Evolutionary conservation across 2,888 invertebrate genomes (phyloP), one percentile per base, ranked within the genome.

Genomic region (Teinopalpus imperialis): DNA sequence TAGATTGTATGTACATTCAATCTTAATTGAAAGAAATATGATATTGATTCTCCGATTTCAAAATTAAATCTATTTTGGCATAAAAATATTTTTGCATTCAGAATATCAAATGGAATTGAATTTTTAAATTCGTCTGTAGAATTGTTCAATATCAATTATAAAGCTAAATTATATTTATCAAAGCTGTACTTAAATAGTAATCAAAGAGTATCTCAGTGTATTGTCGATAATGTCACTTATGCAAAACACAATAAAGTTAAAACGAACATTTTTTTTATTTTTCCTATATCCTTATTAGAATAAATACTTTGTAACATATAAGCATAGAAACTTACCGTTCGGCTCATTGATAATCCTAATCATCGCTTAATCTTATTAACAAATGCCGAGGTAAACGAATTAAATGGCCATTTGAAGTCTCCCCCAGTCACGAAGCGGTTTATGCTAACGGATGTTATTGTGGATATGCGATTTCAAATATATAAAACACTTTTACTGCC

Each of bases 151-250:
- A 57, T 58, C 50, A 47, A 56, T 60, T 59, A 46, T 44, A 56
- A 65, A 71, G 64, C 59, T 69, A 62, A 69, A 72, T 57, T 72
- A 61, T 80, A 77, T 74, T 80, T 74, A 73, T 74, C 63, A 61
- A 64, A 79, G 85, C 85, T 87, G 85, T 87, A 88, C 87, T 87
- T 88, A 88, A 82, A 75, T 68, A 66, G 59, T 76, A 70, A 76
- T 76, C 76, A 76, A 76, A 71, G 76, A 78, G 76, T 81, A 81
- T 82, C 81, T 83, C 81, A 80, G 74, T 81, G 72, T 81, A 74
- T 70, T 76, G 70, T 74, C 75, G 68, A 75, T 79, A 71, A 74
- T 72, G 78, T 80, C 83, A 86, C 82, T 81, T 82, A 82, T 81
- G 86, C 77, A 75, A 77, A 81, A 78, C 73, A 78, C 71, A 83